Percentiles rank a stretch among this genome's conserved stretches.
phyloP scores from a whole-genome alignment of 2,888 invertebrate genomes.

The Cephus runcator region DNA sequence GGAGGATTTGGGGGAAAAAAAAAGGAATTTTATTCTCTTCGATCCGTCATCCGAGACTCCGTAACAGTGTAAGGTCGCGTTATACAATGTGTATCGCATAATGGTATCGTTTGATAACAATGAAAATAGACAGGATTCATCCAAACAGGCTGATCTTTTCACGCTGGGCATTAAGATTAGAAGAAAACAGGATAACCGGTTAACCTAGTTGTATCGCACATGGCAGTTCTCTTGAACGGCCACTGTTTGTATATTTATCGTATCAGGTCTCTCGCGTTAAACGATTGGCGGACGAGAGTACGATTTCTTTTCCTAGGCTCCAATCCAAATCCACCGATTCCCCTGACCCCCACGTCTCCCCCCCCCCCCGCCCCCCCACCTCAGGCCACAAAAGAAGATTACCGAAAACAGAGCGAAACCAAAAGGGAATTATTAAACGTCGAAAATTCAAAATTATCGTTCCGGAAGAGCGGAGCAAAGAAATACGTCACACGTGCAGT shows the following conservation, averaged over 20 bases:
- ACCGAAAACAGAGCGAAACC: neutral
- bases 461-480: neutral
- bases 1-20: neutral
- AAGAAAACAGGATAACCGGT: conserved; percentile 43
- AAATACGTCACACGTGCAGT: neutral
- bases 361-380: neutral
- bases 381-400: neutral
- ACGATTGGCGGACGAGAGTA: neutral
- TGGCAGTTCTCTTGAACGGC: conserved; percentile 22
- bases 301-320: neutral
- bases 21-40: neutral
- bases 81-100: conserved; percentile 48
- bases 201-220: conserved; percentile 57
- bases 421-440: neutral
- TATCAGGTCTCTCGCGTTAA: neutral
- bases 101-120: conserved; percentile 43
- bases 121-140: conserved; percentile 39
- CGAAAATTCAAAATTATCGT: neutral
- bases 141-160: conserved; percentile 58
- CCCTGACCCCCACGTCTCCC: too few relatives aligned
- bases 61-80: conserved; percentile 51
- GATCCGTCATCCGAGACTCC: conserved; percentile 46
- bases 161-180: conserved; percentile 61
- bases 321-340: too few relatives aligned
- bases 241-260: neutral